phyloP scores from a whole-genome alignment of 2,888 invertebrate species.

The Marronus borbonicus region DNA sequence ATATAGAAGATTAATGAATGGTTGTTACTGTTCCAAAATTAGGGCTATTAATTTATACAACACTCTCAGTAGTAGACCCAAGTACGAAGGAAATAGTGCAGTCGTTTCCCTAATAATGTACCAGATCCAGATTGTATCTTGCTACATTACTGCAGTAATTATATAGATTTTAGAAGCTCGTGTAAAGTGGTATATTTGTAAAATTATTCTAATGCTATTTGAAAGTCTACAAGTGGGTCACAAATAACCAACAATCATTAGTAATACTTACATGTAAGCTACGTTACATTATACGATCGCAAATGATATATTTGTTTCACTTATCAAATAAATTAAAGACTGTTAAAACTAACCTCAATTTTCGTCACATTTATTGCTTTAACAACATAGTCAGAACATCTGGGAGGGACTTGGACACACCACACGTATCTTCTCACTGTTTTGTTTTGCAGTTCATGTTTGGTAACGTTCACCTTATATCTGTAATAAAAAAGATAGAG shows the following conservation, averaged over 20 bases:
- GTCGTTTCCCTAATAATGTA: no score
- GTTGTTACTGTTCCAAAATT: no score
- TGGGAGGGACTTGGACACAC: conserved; percentile 86
- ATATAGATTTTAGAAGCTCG: conserved; percentile 8
- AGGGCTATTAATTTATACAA: neutral
- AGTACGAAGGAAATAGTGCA: no score
- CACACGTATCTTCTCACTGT: conserved; percentile 81
- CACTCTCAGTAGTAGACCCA: neutral
- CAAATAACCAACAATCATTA: no score
- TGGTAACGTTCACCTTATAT: conserved; percentile 78
- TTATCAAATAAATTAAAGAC: no score
- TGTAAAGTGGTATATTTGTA: neutral
- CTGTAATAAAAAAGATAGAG: conserved; percentile 68
- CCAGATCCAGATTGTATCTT: no score
- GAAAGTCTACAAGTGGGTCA: no score
- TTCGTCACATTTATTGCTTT: conserved; percentile 80
- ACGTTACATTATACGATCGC: no score
- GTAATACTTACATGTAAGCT: no score
- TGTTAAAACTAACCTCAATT: conserved; percentile 75
- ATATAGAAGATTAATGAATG: no score
- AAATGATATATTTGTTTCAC: neutral
- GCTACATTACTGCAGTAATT: neutral
- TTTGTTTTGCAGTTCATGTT: conserved; percentile 74
- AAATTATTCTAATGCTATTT: neutral
- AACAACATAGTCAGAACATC: conserved; percentile 82